Percentiles rank a stretch among this genome's conserved stretches.
These are phyloP conservation scores for Lepidonotus clava DNA, from an alignment of 2,888 invertebrate genomes.

Conservation along the genomic window DNA sequence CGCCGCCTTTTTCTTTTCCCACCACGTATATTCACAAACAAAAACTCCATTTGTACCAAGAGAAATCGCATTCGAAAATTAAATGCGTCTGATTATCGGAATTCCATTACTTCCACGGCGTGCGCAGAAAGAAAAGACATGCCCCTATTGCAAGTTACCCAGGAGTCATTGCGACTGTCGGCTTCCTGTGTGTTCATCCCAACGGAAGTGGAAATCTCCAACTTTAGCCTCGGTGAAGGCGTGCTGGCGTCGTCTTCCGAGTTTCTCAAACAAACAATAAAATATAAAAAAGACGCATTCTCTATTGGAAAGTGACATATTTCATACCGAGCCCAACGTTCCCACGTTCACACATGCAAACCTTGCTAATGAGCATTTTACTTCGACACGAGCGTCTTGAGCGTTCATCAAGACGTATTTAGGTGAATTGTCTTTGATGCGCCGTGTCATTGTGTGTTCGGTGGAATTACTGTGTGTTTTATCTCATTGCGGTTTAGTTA, in stretches of 20 bases:
- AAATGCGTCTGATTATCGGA: constrained; percentile 32
- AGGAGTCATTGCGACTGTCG: constrained; percentile 26
- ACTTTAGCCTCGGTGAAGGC: neutral
- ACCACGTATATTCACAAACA: constrained; percentile 7
- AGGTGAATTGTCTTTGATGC: too few species aligned
- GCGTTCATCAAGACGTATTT: too few species aligned
- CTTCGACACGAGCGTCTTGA: too few species aligned
- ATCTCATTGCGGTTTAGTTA: too few species aligned
- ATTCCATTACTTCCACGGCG: constrained; percentile 14
- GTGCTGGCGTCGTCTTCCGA: neutral
- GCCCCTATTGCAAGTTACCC: neutral
- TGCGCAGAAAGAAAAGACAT: neutral
- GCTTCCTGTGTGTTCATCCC: neutral
- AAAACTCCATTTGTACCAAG: neutral
- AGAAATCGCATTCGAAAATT: constrained; percentile 40
- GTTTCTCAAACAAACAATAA: too few species aligned
- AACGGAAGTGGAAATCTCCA: constrained; percentile 39
- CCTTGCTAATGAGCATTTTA: too few species aligned
- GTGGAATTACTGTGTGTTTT: too few species aligned
- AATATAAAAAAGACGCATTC: too few species aligned
- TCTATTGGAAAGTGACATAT: too few species aligned
- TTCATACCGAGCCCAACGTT: too few species aligned
- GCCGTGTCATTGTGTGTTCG: too few species aligned
- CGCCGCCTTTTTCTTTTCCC: neutral
- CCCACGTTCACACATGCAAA: too few species aligned